A percentile compares a stretch with the other conserved stretches of the same genome.
Evolutionary conservation across 92 coral and sea anemone genomes (phyloP).

Genomic region (Nematostella vectensis): DNA sequence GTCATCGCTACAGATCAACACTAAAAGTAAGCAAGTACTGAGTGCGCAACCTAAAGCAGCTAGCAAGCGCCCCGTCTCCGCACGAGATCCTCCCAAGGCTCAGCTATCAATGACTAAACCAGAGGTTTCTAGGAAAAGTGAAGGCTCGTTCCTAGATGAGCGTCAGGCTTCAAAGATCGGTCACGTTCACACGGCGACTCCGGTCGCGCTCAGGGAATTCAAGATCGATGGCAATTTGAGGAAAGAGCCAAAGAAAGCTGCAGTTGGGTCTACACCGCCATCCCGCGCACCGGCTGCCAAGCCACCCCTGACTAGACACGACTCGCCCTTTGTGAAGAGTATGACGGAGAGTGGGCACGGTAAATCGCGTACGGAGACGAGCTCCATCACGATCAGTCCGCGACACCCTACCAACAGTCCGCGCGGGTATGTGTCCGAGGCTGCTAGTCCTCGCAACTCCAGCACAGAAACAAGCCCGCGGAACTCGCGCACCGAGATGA

Average conservation of each 20-base stretch:
- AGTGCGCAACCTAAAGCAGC: neutral
- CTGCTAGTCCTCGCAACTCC: constrained; percentile 34
- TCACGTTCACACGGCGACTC: constrained; percentile 59
- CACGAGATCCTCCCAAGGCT: constrained; percentile 17
- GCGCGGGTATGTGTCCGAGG: constrained; percentile 6
- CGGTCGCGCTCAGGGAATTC: constrained; percentile 65
- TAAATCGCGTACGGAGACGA: constrained; percentile 10
- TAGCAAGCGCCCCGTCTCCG: constrained; percentile 17
- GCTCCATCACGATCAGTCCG: constrained; percentile 18
- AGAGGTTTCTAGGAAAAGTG: neutral
- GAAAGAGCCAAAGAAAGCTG: constrained; percentile 14
- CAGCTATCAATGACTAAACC: constrained; percentile 8
- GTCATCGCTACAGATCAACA: constrained; percentile 18
- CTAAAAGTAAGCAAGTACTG: neutral
- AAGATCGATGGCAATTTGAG: constrained; percentile 17
- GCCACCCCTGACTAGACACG: constrained; percentile 4
- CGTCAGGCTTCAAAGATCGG: constrained; percentile 35
- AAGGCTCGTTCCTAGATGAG: neutral
- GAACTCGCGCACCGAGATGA: constrained; percentile 21
- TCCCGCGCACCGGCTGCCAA: constrained; percentile 4
- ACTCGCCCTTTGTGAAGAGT: constrained; percentile 18
- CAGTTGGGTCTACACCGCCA: constrained; percentile 1
- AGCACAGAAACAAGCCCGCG: constrained; percentile 26
- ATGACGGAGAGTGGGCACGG: constrained; percentile 13
- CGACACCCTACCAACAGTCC: constrained; percentile 19